Evolutionary conservation across 1,140 invertebrate species (phyloP).

Genomic region (Penaeus chinensis): DNA sequence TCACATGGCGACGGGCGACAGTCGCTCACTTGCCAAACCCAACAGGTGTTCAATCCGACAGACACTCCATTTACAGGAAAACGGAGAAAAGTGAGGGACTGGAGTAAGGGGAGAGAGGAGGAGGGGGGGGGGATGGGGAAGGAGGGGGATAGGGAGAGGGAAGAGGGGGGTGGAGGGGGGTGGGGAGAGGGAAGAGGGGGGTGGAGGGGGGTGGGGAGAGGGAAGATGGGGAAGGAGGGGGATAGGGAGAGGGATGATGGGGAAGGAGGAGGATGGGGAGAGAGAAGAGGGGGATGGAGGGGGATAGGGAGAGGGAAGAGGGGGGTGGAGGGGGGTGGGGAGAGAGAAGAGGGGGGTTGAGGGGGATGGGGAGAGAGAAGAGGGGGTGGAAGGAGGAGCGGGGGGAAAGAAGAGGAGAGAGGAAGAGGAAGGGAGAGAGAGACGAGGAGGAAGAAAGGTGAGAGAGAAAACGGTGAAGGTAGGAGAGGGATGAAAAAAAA

Average conservation of each 20-base stretch:
- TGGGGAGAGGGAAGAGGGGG: not conserved
- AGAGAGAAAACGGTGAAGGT: slow-evolving; percentile 5
- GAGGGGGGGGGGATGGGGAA: no score
- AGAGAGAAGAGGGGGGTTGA: not conserved
- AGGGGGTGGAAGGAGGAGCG: not conserved
- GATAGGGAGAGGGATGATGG: not conserved
- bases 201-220: not conserved
- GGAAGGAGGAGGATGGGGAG: no score
- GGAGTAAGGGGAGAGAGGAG: no score
- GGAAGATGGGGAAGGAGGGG: not conserved
- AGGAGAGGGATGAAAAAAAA: not conserved
- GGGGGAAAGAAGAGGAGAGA: not conserved
- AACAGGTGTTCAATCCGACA: no score
- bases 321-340: not conserved
- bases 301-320: not conserved
- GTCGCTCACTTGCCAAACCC: no score
- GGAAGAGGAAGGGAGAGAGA: not conserved
- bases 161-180: not conserved
- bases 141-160: not conserved
- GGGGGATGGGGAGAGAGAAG: not conserved
- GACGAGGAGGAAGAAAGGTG: not conserved
- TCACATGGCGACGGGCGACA: no score
- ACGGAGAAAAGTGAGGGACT: no score
- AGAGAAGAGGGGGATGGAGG: no score
- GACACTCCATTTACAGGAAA: no score